These are phyloP conservation scores for Halcyon smyrnensis DNA, from an alignment of 2,797 vertebrate species.

Conservation along the genomic window DNA sequence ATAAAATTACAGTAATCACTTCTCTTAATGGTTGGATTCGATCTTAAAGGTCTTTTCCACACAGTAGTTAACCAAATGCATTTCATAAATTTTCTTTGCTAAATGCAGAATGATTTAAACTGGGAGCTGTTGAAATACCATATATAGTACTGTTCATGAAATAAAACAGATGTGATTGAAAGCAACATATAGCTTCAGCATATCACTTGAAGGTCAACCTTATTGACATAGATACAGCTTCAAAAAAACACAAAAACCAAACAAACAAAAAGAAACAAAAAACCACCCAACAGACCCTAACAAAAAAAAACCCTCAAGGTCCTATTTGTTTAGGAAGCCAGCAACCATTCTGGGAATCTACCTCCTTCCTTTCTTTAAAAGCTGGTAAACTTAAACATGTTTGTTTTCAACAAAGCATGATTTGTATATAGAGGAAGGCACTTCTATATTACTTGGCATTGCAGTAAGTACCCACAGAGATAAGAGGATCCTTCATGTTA, in stretches of 20 bases:
- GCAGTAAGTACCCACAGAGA: background rate
- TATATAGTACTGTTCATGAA: rapidly evolving
- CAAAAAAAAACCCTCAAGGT: background rate
- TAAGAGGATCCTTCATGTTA: background rate
- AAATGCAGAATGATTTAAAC: background rate
- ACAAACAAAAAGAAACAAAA: background rate
- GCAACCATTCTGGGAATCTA: background rate
- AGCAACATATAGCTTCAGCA: background rate
- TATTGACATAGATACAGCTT: background rate
- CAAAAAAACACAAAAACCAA: background rate
- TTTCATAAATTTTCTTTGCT: constrained; percentile 5
- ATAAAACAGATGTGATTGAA: background rate
- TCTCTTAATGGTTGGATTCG: background rate
- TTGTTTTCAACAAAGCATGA: background rate
- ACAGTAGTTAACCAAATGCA: background rate
- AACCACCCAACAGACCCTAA: background rate
- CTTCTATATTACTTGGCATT: too few species aligned
- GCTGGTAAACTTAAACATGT: background rate
- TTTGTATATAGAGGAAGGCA: background rate
- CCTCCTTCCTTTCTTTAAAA: background rate
- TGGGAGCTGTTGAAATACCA: background rate
- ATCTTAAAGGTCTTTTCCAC: too few species aligned
- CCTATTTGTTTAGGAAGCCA: background rate
- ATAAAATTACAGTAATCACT: background rate
- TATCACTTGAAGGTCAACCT: background rate